phyloP scores from a whole-genome alignment of 2,113 vertebrate genomes.

The Bujurquina vittata region DNA sequence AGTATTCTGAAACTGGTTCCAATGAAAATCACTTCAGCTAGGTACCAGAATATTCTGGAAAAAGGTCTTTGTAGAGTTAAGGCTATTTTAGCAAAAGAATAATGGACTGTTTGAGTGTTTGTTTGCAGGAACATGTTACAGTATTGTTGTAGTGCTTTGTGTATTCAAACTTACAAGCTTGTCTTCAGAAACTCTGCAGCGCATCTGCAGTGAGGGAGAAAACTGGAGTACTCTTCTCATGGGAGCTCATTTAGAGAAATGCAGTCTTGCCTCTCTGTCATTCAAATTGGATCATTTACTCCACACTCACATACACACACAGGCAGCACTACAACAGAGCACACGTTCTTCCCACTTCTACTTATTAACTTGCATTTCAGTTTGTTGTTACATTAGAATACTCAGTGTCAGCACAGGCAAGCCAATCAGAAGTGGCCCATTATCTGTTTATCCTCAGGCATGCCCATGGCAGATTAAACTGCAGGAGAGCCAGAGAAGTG shows the following conservation, averaged over 20 bases:
- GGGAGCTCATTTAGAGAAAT: slow-evolving; percentile 76
- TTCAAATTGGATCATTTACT: slow-evolving; percentile 65
- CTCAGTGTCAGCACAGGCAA: slow-evolving; percentile 5
- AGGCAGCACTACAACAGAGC: neutral
- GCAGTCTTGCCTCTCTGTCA: slow-evolving; percentile 52
- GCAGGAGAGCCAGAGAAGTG: slow-evolving; percentile 29
- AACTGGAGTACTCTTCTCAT: slow-evolving; percentile 60
- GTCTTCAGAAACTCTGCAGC: slow-evolving; percentile 27
- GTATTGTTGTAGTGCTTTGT: neutral
- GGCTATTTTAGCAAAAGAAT: neutral
- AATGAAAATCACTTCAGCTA: neutral
- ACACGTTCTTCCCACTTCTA: slow-evolving; percentile 25
- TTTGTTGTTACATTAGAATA: slow-evolving; percentile 34
- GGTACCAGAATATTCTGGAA: neutral
- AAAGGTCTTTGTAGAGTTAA: neutral
- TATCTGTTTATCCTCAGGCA: slow-evolving; percentile 57
- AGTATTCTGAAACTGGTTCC: neutral
- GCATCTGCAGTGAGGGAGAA: slow-evolving; percentile 59
- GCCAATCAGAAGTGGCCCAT: slow-evolving; percentile 51
- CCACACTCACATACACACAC: neutral
- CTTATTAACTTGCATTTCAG: slow-evolving; percentile 47
- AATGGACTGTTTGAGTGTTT: neutral
- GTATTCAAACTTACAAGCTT: slow-evolving; percentile 14
- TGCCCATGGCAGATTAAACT: slow-evolving; percentile 58
- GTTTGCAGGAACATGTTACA: neutral